phyloP scores from a whole-genome alignment of 2,113 vertebrate species.

The Pantherophis guttatus region DNA sequence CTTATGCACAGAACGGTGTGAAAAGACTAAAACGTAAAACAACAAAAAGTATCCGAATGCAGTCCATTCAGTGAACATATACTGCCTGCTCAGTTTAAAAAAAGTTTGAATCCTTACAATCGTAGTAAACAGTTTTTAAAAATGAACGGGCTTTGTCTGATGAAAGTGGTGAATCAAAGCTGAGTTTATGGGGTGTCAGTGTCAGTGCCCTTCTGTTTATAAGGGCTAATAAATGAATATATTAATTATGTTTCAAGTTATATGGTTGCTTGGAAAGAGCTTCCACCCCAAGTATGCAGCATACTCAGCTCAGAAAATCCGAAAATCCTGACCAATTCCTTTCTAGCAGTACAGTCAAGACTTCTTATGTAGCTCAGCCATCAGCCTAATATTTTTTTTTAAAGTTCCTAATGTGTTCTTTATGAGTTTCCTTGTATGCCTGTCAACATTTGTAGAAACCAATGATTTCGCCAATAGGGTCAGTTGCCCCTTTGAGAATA shows the following conservation, averaged over 20 bases:
- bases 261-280: not conserved
- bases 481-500: conserved; percentile 75
- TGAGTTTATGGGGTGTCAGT: too few species aligned
- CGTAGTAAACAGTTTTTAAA: not conserved
- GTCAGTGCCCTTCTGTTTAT: too few species aligned
- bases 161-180: not conserved
- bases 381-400: not conserved
- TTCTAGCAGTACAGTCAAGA: not conserved
- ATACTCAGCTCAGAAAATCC: not conserved
- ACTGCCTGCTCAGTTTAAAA: not conserved
- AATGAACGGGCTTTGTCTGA: not conserved
- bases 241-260: not conserved
- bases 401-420: not conserved
- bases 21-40: too few species aligned
- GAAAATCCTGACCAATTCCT: not conserved
- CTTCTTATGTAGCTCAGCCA: not conserved
- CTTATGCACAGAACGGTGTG: too few species aligned
- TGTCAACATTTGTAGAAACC: conserved; percentile 71
- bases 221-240: not conserved
- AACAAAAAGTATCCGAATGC: too few species aligned
- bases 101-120: not conserved
- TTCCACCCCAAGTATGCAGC: not conserved
- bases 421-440: conserved; percentile 59
- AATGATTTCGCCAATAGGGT: conserved; percentile 71
- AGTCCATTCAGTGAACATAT: not conserved